Evolutionary conservation across 2,888 invertebrate genomes (phyloP).

Genomic region (Drosophila kambysellisi): DNA sequence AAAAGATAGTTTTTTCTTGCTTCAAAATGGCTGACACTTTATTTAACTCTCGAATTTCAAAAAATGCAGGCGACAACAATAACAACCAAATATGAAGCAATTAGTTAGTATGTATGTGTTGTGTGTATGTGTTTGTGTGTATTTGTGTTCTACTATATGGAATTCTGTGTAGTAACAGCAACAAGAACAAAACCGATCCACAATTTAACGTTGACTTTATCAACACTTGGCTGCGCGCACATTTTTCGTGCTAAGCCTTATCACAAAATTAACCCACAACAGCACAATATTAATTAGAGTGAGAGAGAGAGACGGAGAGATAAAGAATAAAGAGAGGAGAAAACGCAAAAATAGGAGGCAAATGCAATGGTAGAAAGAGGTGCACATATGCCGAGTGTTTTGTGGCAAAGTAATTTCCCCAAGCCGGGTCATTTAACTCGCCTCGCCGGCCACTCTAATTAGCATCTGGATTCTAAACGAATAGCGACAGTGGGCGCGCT

Average conservation of each 20-base stretch:
- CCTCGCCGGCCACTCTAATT: constrained; percentile 52
- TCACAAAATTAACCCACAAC: constrained; percentile 50
- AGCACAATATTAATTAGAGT: constrained; percentile 29
- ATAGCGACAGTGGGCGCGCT: constrained; percentile 24
- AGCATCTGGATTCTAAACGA: constrained; percentile 62
- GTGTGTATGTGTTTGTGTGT: not conserved
- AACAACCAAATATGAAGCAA: constrained; percentile 2
- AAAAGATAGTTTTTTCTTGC: constrained; percentile 1
- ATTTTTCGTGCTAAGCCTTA: constrained; percentile 42
- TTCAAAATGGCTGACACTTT: constrained; percentile 2
- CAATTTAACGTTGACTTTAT: constrained; percentile 37
- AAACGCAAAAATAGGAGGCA: not conserved
- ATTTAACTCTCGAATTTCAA: constrained; percentile 19
- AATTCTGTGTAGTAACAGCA: constrained; percentile 19
- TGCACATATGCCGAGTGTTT: not conserved
- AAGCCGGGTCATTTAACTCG: constrained; percentile 70
- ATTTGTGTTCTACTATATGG: constrained; percentile 7
- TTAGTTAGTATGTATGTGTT: not conserved
- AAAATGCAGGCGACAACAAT: constrained; percentile 30
- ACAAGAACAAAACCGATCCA: constrained; percentile 12
- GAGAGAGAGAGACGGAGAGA: not conserved
- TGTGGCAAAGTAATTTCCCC: constrained; percentile 19
- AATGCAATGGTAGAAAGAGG: not conserved
- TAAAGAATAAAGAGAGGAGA: not conserved
- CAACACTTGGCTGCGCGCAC: constrained; percentile 31